phyloP scores from a whole-genome alignment of 2,797 vertebrate species.

The Mareca penelope region DNA sequence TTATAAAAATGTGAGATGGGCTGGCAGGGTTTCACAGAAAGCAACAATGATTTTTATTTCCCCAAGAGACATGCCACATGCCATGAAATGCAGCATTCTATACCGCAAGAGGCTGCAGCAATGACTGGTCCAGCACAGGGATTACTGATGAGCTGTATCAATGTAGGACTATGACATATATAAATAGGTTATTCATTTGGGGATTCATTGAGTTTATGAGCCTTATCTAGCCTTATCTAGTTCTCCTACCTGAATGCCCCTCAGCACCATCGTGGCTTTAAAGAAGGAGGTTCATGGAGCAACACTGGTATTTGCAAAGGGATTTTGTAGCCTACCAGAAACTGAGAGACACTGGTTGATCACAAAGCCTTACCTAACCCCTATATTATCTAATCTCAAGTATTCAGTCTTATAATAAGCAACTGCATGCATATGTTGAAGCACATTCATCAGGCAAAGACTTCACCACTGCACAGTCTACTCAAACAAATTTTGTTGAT shows the following conservation, averaged over 20 bases:
- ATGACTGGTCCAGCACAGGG: neutral
- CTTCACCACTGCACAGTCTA: neutral
- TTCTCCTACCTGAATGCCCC: neutral
- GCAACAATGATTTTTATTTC: conserved; percentile 22
- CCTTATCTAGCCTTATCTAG: neutral
- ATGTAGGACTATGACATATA: neutral
- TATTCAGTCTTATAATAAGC: neutral
- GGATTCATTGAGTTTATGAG: neutral
- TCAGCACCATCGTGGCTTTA: neutral
- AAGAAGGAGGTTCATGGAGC: neutral
- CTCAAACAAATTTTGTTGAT: neutral
- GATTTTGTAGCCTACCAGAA: neutral
- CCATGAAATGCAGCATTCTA: neutral
- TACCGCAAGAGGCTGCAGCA: neutral
- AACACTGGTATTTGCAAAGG: neutral
- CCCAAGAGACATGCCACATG: neutral
- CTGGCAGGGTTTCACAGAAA: conserved; percentile 21
- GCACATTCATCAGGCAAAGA: neutral
- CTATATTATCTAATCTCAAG: neutral
- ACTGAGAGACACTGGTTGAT: neutral
- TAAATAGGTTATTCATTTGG: neutral
- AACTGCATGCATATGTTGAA: neutral
- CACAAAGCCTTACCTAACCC: neutral
- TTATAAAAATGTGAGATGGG: conserved; percentile 10
- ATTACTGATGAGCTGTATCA: neutral